These are phyloP conservation scores for Rousettus leschenaultii DNA, from an alignment of 2,113 vertebrate species.

Conservation along the genomic window DNA sequence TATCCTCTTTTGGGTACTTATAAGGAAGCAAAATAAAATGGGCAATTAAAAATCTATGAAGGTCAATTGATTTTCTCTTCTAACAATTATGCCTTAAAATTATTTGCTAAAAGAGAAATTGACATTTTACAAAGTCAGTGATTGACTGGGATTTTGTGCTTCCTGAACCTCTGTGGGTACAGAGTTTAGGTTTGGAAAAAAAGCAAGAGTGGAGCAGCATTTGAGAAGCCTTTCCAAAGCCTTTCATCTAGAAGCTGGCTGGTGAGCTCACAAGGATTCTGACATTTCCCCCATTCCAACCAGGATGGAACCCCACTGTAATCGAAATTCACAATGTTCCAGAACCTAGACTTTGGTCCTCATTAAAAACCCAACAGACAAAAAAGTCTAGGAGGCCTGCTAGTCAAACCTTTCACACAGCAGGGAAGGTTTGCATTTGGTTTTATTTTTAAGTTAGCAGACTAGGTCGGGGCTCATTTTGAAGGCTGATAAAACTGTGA, in stretches of 20 bases:
- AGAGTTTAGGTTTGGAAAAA: slow-evolving; percentile 53
- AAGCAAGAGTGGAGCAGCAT: slow-evolving; percentile 47
- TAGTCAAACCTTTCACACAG: slow-evolving; percentile 66
- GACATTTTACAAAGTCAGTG: slow-evolving; percentile 59
- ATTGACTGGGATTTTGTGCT: slow-evolving; percentile 53
- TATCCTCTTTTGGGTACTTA: slow-evolving; percentile 50
- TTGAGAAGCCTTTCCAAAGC: slow-evolving; percentile 53
- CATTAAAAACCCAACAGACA: slow-evolving; percentile 73
- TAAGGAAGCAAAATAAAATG: slow-evolving; percentile 58
- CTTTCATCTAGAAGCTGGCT: slow-evolving; percentile 65
- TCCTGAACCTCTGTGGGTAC: slow-evolving; percentile 36
- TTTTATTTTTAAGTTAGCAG: slow-evolving; percentile 74
- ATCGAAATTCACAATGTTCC: slow-evolving; percentile 73
- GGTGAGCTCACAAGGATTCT: slow-evolving; percentile 59
- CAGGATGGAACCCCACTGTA: slow-evolving; percentile 73
- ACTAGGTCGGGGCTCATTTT: slow-evolving; percentile 59
- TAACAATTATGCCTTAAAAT: slow-evolving; percentile 66
- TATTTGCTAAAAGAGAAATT: slow-evolving; percentile 58
- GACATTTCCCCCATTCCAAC: slow-evolving; percentile 61
- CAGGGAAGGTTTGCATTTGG: slow-evolving; percentile 58
- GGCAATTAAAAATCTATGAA: slow-evolving; percentile 66
- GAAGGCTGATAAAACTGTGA: slow-evolving; percentile 58
- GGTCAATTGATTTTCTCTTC: slow-evolving; percentile 57
- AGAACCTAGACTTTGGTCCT: slow-evolving; percentile 69
- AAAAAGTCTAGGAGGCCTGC: slow-evolving; percentile 62